Evolutionary conservation across 2,113 vertebrate species (phyloP).

Genomic region (Corythoichthys intestinalis): DNA sequence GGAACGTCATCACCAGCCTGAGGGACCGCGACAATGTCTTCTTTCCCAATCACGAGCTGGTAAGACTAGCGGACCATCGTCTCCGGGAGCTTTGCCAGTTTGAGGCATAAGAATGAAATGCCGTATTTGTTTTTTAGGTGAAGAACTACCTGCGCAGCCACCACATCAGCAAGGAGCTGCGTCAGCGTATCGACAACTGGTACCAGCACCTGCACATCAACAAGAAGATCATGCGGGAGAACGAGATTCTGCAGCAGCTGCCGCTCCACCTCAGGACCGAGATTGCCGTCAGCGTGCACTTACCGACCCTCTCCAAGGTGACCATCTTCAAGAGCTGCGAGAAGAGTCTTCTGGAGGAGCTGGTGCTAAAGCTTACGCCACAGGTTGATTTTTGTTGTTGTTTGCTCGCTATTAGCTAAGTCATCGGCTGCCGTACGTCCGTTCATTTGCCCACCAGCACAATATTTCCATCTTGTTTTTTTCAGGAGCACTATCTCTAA

Average conservation of each 20-base stretch:
- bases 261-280: conserved; percentile 79
- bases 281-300: conserved; percentile 83
- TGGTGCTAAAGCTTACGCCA: conserved; percentile 85
- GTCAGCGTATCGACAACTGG: conserved; percentile 77
- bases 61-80: conserved; percentile 32
- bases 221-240: conserved; percentile 83
- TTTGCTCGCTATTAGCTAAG: too few relatives aligned
- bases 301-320: conserved; percentile 83
- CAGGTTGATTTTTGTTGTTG: conserved; percentile 57
- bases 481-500: too few relatives aligned
- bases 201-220: conserved; percentile 87
- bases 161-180: conserved; percentile 64
- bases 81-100: too few relatives aligned
- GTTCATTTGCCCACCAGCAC: too few relatives aligned
- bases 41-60: conserved; percentile 80
- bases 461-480: too few relatives aligned
- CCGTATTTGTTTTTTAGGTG: conserved; percentile 35
- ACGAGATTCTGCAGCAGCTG: conserved; percentile 76
- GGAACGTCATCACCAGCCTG: conserved; percentile 78
- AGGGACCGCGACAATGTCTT: conserved; percentile 76
- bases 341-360: conserved; percentile 81
- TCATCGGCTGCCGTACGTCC: too few relatives aligned
- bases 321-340: conserved; percentile 89
- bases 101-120: too few relatives aligned
- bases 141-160: conserved; percentile 77